Conservation (phyloP, 2,888 invertebrate species). For the Coelinius sp. region DNA sequence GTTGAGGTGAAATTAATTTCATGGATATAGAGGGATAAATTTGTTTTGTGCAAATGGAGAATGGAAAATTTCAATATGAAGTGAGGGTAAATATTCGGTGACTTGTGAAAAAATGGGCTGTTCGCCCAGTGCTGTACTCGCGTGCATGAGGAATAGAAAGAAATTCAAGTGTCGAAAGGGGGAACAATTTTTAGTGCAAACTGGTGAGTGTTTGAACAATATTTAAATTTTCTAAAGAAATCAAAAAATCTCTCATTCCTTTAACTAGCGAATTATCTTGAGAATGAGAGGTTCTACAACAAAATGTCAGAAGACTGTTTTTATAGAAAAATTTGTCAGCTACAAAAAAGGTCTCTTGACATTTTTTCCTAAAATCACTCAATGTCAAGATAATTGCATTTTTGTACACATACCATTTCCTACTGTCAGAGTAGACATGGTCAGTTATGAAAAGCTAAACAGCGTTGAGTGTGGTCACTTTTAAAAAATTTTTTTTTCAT, state of each 20-base stretch:
- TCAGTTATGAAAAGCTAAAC: too few relatives aligned
- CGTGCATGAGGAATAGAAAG: slow-evolving; percentile 45
- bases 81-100: background rate
- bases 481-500: too few relatives aligned
- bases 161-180: slow-evolving; percentile 44
- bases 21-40: slow-evolving; percentile 3
- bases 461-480: too few relatives aligned
- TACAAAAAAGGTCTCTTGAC: background rate
- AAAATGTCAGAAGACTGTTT: too few relatives aligned
- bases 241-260: background rate
- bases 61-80: background rate
- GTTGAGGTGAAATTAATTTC: background rate
- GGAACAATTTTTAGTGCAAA: slow-evolving; percentile 45
- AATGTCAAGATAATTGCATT: too few relatives aligned
- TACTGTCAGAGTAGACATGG: too few relatives aligned
- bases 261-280: too few relatives aligned
- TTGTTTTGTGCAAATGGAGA: background rate
- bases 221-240: background rate
- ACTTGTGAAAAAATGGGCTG: slow-evolving; percentile 48
- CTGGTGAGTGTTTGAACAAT: slow-evolving; percentile 38
- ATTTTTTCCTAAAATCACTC: background rate
- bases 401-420: too few relatives aligned
- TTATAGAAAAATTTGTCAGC: too few relatives aligned
- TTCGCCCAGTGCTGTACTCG: slow-evolving; percentile 47
- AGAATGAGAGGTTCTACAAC: too few relatives aligned